Conservation (phyloP, 2,888 invertebrate species). For the Eupithecia exiguata region DNA sequence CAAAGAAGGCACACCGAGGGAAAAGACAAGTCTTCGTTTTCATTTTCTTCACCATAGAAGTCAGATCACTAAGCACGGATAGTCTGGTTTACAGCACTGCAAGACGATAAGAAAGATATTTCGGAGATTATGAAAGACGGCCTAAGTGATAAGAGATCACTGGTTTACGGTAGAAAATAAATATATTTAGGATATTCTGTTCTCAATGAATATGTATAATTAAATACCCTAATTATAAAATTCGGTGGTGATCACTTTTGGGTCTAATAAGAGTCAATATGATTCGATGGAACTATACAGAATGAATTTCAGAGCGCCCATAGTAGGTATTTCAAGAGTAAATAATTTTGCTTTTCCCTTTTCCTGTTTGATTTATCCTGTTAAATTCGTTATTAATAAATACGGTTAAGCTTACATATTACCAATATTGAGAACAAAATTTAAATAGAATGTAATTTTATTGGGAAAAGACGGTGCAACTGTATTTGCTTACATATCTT, state of each 20-base stretch:
- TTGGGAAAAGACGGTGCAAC: background rate
- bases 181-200: background rate
- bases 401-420: background rate
- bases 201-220: too few relatives aligned
- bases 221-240: too few relatives aligned
- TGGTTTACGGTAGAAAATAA: background rate
- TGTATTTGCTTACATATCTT: background rate
- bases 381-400: background rate
- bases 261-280: background rate
- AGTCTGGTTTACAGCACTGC: background rate
- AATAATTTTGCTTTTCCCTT: background rate
- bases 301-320: background rate
- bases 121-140: background rate
- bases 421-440: background rate
- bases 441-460: background rate
- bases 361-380: slow-evolving; percentile 1
- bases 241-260: background rate
- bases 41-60: background rate
- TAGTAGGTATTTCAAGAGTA: background rate
- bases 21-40: slow-evolving; percentile 2
- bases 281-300: background rate
- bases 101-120: slow-evolving; percentile 6
- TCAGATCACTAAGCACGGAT: background rate
- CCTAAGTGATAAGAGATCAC: background rate
- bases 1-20: slow-evolving; percentile 1